These are phyloP conservation scores for Jacana jacana DNA, from an alignment of 2,113 vertebrate species.

Conservation along the genomic window DNA sequence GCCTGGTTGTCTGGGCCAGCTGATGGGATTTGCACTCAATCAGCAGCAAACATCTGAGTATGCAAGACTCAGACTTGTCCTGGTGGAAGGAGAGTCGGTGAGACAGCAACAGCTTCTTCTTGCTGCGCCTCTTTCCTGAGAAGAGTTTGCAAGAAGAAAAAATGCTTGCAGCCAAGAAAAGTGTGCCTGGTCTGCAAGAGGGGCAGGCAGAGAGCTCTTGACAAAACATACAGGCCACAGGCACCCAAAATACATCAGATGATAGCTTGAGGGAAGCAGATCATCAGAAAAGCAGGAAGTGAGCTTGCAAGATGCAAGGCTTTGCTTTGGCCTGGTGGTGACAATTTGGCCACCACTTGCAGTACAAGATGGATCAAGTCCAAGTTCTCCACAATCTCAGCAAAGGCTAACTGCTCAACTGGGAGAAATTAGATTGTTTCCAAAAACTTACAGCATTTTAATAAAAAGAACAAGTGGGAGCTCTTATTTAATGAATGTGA, in stretches of 20 bases:
- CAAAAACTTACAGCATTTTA: not conserved
- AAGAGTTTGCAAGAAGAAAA: not conserved
- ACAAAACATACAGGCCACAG: not conserved
- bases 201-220: not conserved
- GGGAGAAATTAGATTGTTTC: not conserved
- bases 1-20: not conserved
- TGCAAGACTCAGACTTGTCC: not conserved
- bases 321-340: not conserved
- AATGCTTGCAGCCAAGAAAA: not conserved
- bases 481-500: not conserved
- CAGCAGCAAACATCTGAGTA: not conserved
- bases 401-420: fast-evolving
- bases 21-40: not conserved
- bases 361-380: fast-evolving
- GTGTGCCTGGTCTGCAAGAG: fast-evolving
- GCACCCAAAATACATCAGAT: not conserved
- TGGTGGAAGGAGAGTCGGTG: not conserved
- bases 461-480: not conserved
- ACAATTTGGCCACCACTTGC: not conserved
- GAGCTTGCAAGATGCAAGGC: not conserved
- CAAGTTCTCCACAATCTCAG: not conserved
- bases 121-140: not conserved
- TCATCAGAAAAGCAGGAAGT: not conserved
- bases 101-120: not conserved
- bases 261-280: not conserved